Evolutionary conservation across 2,113 vertebrate genomes (phyloP), one percentile per base, ranked within the genome.

Genomic region (Melanerpes formicivorus): DNA sequence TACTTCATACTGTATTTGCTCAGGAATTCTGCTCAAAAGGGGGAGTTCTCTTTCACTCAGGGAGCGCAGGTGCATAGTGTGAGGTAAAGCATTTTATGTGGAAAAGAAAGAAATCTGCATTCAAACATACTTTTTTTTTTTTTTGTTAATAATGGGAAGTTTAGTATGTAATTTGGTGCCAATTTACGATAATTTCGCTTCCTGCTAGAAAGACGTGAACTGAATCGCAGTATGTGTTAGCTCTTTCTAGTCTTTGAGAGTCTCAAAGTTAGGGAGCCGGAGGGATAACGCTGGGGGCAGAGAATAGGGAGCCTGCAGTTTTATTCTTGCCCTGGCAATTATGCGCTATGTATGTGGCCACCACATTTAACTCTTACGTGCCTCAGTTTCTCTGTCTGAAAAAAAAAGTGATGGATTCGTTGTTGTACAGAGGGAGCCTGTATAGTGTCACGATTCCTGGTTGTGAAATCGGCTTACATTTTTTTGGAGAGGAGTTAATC

Each of bases 81-180:
- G 84, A 81, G 44, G 56, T 37, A 78, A 65, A 90, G 44, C 5
- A 1, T 52, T 87, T 84, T 48, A 19, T 6, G 69, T 37, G 52
- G 56, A 27, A 87, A 96, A 91, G 30, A 32, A 62, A 40, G 67
- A 84, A 66, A 94, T 78, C 66, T 34, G 60, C 76, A 77, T 93
- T 90, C 81, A 90, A 66, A 50, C 32, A 5, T 9, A 29, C 60
- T 32, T 55, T 25, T 74, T 52, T 50, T 50, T 66, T 76, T 90
- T 90, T 85, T 90, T 90, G 81, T 64, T 42, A 22, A 82, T 87
- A 85, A 93, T 72, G 74, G 58, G 65, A 95, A 90, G 87, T 86
- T 91, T 60, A 73, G 75, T 29, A 26, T 89, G 71, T 89, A 75
- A 91, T 92, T 90, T 77, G 72, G 52, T 90, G 74, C 66, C 80